Evolutionary conservation across 2,888 invertebrate genomes (phyloP), one percentile per base, ranked within the genome.

Genomic region (Meta bourneti): DNA sequence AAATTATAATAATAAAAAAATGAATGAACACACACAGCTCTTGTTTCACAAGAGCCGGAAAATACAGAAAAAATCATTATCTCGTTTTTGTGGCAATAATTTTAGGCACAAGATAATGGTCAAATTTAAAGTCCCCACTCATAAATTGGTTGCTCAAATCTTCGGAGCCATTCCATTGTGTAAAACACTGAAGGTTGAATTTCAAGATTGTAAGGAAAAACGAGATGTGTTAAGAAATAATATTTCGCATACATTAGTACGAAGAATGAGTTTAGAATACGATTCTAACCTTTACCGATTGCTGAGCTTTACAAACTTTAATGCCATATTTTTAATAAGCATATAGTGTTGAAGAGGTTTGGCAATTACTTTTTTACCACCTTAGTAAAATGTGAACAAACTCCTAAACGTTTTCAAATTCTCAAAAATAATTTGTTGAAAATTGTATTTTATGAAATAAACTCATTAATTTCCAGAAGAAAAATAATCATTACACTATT

Each of bases 41-140:
- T 83, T 71, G 87, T 88, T 91, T 87, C 83, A 79, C 78, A 83
- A 87, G 70, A 87, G 87, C 87, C 87, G 87, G 91, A 91, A 91
- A 91, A 90, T 79, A 51, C 74, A 84, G 72, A 69, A 90, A 90
- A 90, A 84, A 90, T 90, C 83, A 90, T 90, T 90, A 90, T 78
- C 77, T 78, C 74, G 34, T 78, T 78, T 82, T 90, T 84, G 83
- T 71, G 8, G 79, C 79, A 74, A 90, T 90, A 90, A 90, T 90
- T 90, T 90, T 90, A 54, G 52, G 54, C 79, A 74, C n/a, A 87
- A 83, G 82, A 84, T 90, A 90, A 90, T 90, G 34, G 77, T 19
- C 82, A 52, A 71, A 82, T 83, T 82, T 82, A 82, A 83, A 89
- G 82, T 80, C 83, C 77, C 89, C 78, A 90, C 72, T 90, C 78